Base-by-base conservation (phyloP, 2,797 vertebrate species). In the Lagothrix lagotricha region DNA sequence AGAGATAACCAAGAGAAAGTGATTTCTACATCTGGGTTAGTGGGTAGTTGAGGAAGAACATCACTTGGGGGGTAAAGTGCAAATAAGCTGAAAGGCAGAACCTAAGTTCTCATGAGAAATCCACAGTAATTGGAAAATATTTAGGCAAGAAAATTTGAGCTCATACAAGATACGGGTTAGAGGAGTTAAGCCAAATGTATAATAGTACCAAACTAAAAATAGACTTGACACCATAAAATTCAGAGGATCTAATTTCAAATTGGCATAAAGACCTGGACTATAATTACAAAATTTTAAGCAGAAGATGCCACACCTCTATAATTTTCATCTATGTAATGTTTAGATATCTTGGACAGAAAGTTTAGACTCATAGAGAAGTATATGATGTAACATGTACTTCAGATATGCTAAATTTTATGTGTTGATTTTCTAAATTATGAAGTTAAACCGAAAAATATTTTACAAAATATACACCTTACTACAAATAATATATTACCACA, bases 401-500 rank as follows among this genome's bases (percentile, higher is more conserved):
- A 98, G 94, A 97, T 90, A 90, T 93, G 96, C 95, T 97, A 80
- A 90, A 96, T 96, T 97, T 96, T 93, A 92, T 96, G 95, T 96
- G 52, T 73, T 81, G 90, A 81, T 96, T 86, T 93, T 94, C 30
- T 3, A 58, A 98, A 98, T 97, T 91, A 41, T 87, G 94, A 98
- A 98, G 93, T 95, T 95, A 95, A 90, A 85, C 83, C 93, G 94
- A 90, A 95, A 98, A 76, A 88, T 57, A 54, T 93, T 97, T 97
- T 89, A 46, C 50, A 95, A 90, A 44, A 84, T 50, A n/a, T 15
- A 48, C 13, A 41, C 10, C 36, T 75, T 17, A 64, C 36, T 11
- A 57, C 46, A 57, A 54, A 46, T 57, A n/a, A 80, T 48, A 6
- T 44, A 64, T 17, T 46, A 67, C 41, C 88, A 33, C 1, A n/a